Evolutionary conservation across 2,888 invertebrate genomes (phyloP).

Genomic region (Campoletis raptor): DNA sequence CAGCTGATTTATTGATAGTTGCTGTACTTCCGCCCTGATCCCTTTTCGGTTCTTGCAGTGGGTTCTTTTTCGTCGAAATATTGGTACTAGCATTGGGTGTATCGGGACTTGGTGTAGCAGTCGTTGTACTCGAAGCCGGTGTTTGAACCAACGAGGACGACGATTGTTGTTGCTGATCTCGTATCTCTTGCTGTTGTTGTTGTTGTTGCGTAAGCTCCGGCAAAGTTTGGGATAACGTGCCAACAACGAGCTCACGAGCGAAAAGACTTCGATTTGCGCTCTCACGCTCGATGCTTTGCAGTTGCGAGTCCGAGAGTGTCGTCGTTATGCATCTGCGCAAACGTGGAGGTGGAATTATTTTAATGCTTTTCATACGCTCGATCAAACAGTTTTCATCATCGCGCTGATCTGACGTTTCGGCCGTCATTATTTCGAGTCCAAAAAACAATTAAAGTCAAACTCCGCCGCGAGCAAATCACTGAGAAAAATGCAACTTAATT

Average conservation of each 20-base stretch:
- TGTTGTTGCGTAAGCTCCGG: slow-evolving; percentile 80
- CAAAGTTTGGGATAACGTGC: slow-evolving; percentile 81
- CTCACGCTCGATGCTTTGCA: slow-evolving; percentile 83
- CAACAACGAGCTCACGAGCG: slow-evolving; percentile 82
- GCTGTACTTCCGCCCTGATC: slow-evolving; percentile 68
- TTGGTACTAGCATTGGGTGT: slow-evolving; percentile 76
- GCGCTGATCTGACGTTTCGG: slow-evolving; percentile 30
- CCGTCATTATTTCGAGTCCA: slow-evolving; percentile 34
- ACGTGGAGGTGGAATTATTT: slow-evolving; percentile 63
- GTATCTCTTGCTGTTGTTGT: slow-evolving; percentile 78
- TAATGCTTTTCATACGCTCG: slow-evolving; percentile 4
- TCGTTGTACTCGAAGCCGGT: slow-evolving; percentile 76
- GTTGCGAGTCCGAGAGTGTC: slow-evolving; percentile 81
- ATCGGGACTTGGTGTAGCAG: slow-evolving; percentile 79
- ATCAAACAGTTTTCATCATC: neutral
- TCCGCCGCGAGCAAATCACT: slow-evolving; percentile 6
- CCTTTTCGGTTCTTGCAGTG: slow-evolving; percentile 78
- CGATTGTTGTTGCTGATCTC: slow-evolving; percentile 72
- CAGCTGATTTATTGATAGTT: slow-evolving; percentile 64
- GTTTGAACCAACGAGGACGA: slow-evolving; percentile 74
- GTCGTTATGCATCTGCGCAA: slow-evolving; percentile 81
- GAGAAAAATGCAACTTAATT: neutral
- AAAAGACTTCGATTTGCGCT: slow-evolving; percentile 83
- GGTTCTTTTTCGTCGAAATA: slow-evolving; percentile 77
- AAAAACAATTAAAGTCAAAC: slow-evolving; percentile 6